Base-by-base conservation (phyloP, 2,797 vertebrate genomes). In the Hemibagrus guttatus region DNA sequence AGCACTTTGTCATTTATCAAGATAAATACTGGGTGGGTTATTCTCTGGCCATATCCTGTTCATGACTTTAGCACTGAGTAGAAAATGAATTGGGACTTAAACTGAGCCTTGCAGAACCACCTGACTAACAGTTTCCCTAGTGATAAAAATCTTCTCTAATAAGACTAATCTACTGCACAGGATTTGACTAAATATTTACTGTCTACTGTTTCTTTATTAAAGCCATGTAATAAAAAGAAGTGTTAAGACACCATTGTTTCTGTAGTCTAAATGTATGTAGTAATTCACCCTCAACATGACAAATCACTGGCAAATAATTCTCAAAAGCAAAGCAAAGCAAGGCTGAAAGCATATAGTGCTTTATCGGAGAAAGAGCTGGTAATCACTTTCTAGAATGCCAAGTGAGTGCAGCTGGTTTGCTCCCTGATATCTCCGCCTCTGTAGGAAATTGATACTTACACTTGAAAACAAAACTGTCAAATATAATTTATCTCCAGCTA, bases 21-120 rank as follows among this genome's bases (percentile, higher is more conserved):
- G 93, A 94, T 95, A 95, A 95, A 94, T 96, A 96, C 96, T 95
- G 94, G 95, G 95, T 93, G 92, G 94, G 95, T 95, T 95, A 96
- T 95, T 94, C 94, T 94, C 93, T 93, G 89, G 93, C 92, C 95
- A 93, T 92, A 91, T 94, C 93, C 93, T 93, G 94, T 93, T 91
- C 91, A 59, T 66, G 83, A 85, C 80, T 87, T 87, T 78, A 85
- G 81, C 66, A 52, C 35, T 76, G 49, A 84, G 66, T 69, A 56
- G 74, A 84, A 76, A 86, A 86, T 85, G 6, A 87, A 66, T 63
- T 72, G n/a, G 66, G 54, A 64, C 74, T 74, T 31, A 13, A 68
- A 86, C 35, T 52, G n/a, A 84, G 61, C 17, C 81, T 83, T 71
- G 63, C 63, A 84, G 21, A 42, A 28, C 61, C 35, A 58, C 23